Conservation (phyloP, 2,113 vertebrate species). For the Dicaeum eximium region DNA sequence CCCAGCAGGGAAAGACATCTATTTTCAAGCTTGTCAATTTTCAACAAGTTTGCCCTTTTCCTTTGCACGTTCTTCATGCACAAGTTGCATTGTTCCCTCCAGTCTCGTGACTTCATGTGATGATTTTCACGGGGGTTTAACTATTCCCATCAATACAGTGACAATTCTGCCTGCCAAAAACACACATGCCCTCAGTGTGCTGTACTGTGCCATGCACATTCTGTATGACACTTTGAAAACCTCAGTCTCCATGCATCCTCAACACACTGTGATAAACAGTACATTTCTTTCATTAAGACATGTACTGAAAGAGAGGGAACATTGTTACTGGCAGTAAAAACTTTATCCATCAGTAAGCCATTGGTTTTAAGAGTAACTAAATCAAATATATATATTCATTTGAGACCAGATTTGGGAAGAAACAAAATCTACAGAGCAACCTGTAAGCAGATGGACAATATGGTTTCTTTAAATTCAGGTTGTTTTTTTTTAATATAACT, state of each 20-base stretch:
- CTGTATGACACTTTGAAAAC: neutral
- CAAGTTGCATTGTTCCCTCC: neutral
- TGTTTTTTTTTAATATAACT: neutral
- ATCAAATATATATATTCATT: neutral
- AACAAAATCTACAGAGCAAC: neutral
- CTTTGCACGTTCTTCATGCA: neutral
- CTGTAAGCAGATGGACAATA: neutral
- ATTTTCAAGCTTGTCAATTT: neutral
- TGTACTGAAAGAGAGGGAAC: neutral
- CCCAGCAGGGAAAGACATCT: neutral
- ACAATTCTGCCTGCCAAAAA: neutral
- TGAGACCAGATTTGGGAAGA: neutral
- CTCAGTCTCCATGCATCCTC: neutral
- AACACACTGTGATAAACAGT: neutral
- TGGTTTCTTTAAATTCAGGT: neutral
- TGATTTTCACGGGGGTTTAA: neutral
- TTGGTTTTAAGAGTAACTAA: neutral
- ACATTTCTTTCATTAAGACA: neutral
- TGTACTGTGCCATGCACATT: neutral
- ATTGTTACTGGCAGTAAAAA: neutral
- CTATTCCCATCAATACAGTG: neutral
- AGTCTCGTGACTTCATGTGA: neutral
- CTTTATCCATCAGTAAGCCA: neutral
- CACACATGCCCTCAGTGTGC: accelerated
- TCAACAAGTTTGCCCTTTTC: neutral